phyloP scores from a whole-genome alignment of 2,888 invertebrate species.

The Folsomia manolachei region DNA sequence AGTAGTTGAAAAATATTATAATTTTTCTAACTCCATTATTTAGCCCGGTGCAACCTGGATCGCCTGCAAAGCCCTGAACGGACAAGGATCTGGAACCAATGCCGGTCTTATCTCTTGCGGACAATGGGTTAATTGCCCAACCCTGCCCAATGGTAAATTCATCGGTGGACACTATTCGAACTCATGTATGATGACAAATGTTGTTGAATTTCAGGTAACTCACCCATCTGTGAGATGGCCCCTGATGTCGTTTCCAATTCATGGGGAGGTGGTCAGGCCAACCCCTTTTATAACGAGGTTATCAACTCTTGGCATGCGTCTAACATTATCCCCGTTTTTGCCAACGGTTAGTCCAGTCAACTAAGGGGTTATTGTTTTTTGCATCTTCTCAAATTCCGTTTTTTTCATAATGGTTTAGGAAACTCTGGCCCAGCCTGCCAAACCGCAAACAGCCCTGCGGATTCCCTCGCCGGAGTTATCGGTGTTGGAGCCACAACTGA shows the following conservation, averaged over 20 bases:
- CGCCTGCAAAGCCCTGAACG: constrained; percentile 17
- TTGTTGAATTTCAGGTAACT: too few species aligned
- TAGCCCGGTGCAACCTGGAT: constrained; percentile 23
- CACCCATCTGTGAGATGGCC: constrained; percentile 6
- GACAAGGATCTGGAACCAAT: constrained; percentile 6
- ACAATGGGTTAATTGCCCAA: constrained; percentile 22
- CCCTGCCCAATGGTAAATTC: background rate
- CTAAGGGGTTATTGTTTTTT: too few species aligned
- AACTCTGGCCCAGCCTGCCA: constrained; percentile 9
- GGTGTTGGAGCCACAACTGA: constrained; percentile 25
- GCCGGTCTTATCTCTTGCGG: constrained; percentile 20
- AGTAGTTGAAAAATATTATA: too few species aligned
- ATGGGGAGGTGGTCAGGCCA: constrained; percentile 20
- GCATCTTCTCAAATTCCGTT: too few species aligned
- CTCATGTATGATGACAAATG: too few species aligned
- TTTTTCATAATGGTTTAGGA: too few species aligned
- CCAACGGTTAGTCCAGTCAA: background rate
- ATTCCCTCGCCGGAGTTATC: constrained; percentile 18
- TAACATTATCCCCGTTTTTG: constrained; percentile 30
- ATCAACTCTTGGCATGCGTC: constrained; percentile 24
- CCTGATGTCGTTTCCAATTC: constrained; percentile 15
- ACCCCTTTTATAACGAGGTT: constrained; percentile 20
- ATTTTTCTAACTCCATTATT: too few species aligned
- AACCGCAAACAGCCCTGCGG: constrained; percentile 5
- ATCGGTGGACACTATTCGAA: too few species aligned